Evolutionary conservation across 92 coral and sea anemone genomes (phyloP), one percentile per base, ranked within the genome.

Genomic region (Desmophyllum pertusum): DNA sequence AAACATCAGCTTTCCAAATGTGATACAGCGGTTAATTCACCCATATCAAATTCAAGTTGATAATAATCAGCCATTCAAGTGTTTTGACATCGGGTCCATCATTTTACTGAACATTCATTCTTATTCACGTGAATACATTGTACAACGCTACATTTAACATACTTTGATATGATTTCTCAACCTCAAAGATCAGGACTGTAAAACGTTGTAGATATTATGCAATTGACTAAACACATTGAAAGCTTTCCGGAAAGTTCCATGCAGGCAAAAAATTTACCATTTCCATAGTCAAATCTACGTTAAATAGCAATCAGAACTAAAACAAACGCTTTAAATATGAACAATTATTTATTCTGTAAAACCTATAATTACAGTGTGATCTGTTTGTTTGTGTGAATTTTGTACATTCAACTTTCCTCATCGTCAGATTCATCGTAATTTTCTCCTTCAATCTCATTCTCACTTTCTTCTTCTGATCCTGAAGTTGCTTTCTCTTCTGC

Each of bases 401-500:
- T 82, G 48, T 82, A 55, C 72, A 72, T 71, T 80, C 76, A 80
- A 50, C 86, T 51, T 36, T 80, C 76, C 43, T 67, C n/a, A n/a
- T n/a, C 85, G 23, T 81, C 86, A 42, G 85, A 81, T 45, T 84
- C 77, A 13, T 70, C 77, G 19, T 75, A 81, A 79, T 73, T 85
- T 25, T 77, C 86, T 51, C 17, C 85, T 33, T 72, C 83, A 63
- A 57, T 84, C 63, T 79, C 88, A 8, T 51, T 36, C 62, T 77
- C 88, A 50, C 70, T 86, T 72, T 86, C 90, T 33, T 83, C 74
- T 37, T 87, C 85, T 53, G 85, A 69, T 36, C 70, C 86, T 36
- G 73, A 50, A 0, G 62, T 76, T 2, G n/a, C 66, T 17, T 42
- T 11, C 25, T 88, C 86, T 3, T 89, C 86, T 72, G 6, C 59